Base-by-base conservation (phyloP, 2,113 vertebrate genomes). In the Sinocyclocheilus grahami region DNA sequence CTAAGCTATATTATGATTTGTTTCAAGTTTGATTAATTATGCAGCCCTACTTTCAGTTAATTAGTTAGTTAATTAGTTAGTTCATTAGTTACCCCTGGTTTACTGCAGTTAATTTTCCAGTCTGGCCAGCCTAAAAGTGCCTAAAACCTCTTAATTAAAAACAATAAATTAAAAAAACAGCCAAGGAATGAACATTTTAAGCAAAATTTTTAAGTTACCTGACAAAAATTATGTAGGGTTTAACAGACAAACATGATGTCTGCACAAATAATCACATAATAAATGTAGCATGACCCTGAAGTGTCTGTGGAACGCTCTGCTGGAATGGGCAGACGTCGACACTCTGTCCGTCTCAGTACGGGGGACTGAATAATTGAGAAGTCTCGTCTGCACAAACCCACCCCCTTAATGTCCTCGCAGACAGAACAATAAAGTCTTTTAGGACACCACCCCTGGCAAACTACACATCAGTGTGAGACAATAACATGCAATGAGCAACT, bases 331-430 rank as follows among this genome's bases (percentile, higher is more conserved):
- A 89, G 86, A 84, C 83, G 84, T 72, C 62, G 69, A 63, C 37
- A 55, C 76, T 78, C 58, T 16, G 53, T 89, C 90, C 84, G 60
- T 53, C 79, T 86, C 69, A 71, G 86, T 83, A 85, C 85, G 86
- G 80, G 87, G 69, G 27, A 30, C 72, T 91, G 78, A 83, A 92
- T 92, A 85, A 89, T 81, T 86, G 62, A 90, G 85, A 78, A 12
- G 48, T 86, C 58, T 74, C 3, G 79, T 90, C 78, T 87, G 75
- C 55, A 60, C 55, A 51, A 30, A 20, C 75, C 77, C 55, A 77
- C 30, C 18, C 86, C 77, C 39, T 9, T 37, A 58, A 51, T 83
- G 82, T 39, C 82, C 33, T 63, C 37, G 13, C 79, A 46, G 16
- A 39, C 53, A 82, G 80, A 81, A 77, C 78, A 86, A 72, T 77